Evolutionary conservation across 2,797 vertebrate species (phyloP).

Genomic region (Petrocephalus sullivani): DNA sequence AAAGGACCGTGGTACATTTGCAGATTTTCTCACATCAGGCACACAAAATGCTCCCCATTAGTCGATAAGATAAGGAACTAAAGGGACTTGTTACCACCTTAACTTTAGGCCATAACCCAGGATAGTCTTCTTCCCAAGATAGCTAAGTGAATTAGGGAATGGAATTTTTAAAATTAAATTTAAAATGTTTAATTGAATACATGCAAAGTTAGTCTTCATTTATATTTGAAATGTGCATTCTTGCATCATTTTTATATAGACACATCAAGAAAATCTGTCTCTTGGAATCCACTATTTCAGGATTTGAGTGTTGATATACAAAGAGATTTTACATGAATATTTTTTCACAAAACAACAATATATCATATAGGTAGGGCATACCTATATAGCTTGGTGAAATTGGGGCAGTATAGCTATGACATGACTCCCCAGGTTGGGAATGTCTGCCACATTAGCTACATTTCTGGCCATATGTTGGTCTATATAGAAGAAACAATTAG

Average conservation of each 20-base stretch:
- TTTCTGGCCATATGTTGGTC: constrained; percentile 46
- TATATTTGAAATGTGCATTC: not conserved
- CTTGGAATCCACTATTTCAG: not conserved
- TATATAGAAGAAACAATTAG: constrained; percentile 30
- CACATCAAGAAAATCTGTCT: not conserved
- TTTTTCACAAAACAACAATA: not conserved
- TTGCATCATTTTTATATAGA: not conserved
- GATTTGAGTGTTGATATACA: not conserved
- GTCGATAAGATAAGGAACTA: not conserved
- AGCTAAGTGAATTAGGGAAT: not conserved
- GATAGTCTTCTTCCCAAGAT: not conserved
- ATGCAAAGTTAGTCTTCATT: not conserved
- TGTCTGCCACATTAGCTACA: constrained; percentile 55
- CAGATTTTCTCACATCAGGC: not conserved
- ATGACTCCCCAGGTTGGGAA: constrained; percentile 35
- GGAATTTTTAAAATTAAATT: not conserved
- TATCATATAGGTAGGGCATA: not conserved
- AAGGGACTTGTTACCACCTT: not conserved
- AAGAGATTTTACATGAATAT: not conserved
- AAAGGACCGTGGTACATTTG: not conserved
- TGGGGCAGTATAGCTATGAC: not conserved
- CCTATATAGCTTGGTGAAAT: not conserved
- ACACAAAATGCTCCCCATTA: not conserved
- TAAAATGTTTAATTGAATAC: not conserved
- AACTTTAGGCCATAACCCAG: not conserved